Base-by-base conservation (phyloP, 2,888 invertebrate genomes). In the Melitaea athalia region DNA sequence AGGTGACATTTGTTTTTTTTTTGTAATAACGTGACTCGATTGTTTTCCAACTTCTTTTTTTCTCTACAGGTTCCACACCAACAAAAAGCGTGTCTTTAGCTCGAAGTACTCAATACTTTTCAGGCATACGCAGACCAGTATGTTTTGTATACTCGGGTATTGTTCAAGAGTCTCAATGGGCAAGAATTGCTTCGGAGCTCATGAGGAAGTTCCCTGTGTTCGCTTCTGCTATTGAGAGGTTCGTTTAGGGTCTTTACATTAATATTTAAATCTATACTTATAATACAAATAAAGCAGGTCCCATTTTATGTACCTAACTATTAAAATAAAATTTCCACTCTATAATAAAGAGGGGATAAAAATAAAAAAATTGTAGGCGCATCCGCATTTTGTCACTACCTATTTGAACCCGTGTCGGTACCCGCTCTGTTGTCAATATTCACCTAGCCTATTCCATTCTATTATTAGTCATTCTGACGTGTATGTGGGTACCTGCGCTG, bases 131-230 rank as follows among this genome's bases (percentile, higher is more conserved):
- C 15, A 76, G 89, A 3, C 94, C 94, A 5, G 83, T 95, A 4
- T 95, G 95, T 94, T 95, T 92, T 79, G 88, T 95, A 62, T 95
- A 94, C 84, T 94, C 94, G 65, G 95, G 95, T 12, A 95, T 95
- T 94, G 38, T 38, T 38, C 94, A 95, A 94, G 95, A 94, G 8
- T 92, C 93, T 0, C 94, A 95, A 79, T 95, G 95, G 94, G 81
- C 88, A 53, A 93, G 93, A 57, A 95, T 95, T 94, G 94, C 94
- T 3, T 81, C 86, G 52, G 86, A 92, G 45, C 86, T 95, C 75
- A 92, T 95, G 93, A 77, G 82, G 43, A 81, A 24, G 24, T 24
- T 95, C 53, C 93, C 93, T 17, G 78, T 89, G 6, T 95, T 95
- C 83, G 87, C 88, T 14, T 77, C 78, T 31, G 76, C 83, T 12